Evolutionary conservation across 2,888 invertebrate species (phyloP).

Genomic region (Cryptus viduatorius): DNA sequence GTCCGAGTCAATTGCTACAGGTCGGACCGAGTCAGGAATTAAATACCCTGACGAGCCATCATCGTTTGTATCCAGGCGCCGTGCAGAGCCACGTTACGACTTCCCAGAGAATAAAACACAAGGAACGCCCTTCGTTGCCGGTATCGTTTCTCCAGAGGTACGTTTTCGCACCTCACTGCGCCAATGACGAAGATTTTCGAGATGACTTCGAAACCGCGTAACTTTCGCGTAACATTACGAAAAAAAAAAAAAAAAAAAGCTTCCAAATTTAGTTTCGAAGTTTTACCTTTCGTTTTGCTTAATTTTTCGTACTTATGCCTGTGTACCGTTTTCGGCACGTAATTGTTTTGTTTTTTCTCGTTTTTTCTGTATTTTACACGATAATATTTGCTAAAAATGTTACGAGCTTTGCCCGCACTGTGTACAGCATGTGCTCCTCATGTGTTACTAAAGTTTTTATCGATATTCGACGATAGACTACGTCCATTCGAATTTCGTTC

Average conservation of each 20-base stretch:
- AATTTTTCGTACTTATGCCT: background rate
- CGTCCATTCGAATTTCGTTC: constrained; percentile 58
- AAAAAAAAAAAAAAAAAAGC: no score
- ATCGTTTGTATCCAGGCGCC: constrained; percentile 84
- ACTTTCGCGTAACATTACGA: constrained; percentile 34
- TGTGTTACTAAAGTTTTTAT: constrained; percentile 30
- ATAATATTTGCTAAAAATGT: constrained; percentile 6
- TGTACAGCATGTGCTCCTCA: constrained; percentile 27
- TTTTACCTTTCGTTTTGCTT: background rate
- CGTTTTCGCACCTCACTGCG: constrained; percentile 73
- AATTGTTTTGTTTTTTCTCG: constrained; percentile 30
- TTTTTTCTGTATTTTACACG: constrained; percentile 6
- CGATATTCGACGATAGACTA: constrained; percentile 48
- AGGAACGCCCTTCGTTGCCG: constrained; percentile 87
- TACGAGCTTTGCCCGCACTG: constrained; percentile 45
- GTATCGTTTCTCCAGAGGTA: constrained; percentile 84
- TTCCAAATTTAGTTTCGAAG: constrained; percentile 8
- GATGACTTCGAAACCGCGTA: constrained; percentile 5
- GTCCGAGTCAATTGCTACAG: constrained; percentile 95
- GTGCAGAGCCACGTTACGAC: constrained; percentile 82
- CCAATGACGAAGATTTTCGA: constrained; percentile 30
- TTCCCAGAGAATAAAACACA: constrained; percentile 89
- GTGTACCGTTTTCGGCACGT: constrained; percentile 34
- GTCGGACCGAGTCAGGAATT: constrained; percentile 88
- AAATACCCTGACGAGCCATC: constrained; percentile 80